Evolutionary conservation across 2,797 vertebrate species (phyloP), one percentile per base, ranked within the genome.

Genomic region (Pipistrellus kuhlii): DNA sequence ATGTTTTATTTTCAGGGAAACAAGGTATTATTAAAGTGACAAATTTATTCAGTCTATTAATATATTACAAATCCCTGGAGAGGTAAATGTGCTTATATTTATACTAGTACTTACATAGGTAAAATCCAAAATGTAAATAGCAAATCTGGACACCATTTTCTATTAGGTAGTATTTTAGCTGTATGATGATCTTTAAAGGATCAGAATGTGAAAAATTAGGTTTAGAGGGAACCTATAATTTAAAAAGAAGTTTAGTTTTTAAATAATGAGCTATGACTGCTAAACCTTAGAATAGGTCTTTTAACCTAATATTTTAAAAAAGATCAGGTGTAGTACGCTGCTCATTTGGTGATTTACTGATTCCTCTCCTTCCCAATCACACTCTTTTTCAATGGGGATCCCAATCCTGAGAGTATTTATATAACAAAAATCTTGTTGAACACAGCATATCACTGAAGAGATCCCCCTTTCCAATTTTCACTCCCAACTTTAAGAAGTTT

Each of bases 1-100:
- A 41, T 41, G 38, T 41, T 41, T 41, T 41, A 41, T 41, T 41
- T 41, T 41, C 38, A 1, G 38, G 38, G 38, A 41, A 41, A 41
- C 6, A 7, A 41, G 38, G 5, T 87, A 81, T 93, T 96, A 96
- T 96, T 96, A 95, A 97, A 96, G 93, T 94, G 87, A 96, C 90
- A 87, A 95, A 96, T 96, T 96, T 96, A 95, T 97, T 95, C 89
- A 81, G 76, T 96, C 93, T 94, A n/a, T n/a, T n/a, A n/a, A n/a
- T n/a, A 95, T 66, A 78, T 35, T 93, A 85, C 62, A 94, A 94
- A 97, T 91, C 93, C 90, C 92, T 68, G 80, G 93, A 89, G 93
- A 86, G 94, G 92, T 92, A 93, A 96, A 76, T 93, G 95, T 95
- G 86, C 96, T 91, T 87, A 76, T 84, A 88, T 94, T 59, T 59